These are phyloP conservation scores for Paralvinella palmiformis DNA, from an alignment of 1,140 invertebrate species.

Conservation along the genomic window DNA sequence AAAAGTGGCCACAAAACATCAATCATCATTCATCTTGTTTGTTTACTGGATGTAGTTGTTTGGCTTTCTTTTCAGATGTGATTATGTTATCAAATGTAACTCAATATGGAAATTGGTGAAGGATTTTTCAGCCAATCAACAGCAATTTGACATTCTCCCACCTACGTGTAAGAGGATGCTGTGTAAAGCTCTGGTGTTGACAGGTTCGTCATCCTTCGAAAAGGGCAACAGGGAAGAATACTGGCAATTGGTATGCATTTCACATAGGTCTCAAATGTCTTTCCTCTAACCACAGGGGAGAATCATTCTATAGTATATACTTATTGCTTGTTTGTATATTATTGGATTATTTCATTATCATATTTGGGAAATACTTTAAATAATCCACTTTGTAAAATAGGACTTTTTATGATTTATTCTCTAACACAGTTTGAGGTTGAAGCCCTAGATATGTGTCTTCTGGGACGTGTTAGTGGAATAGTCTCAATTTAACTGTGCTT, in stretches of 20 bases:
- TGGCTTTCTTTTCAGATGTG: constrained; percentile 1
- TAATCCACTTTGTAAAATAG: too few species aligned
- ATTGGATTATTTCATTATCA: too few species aligned
- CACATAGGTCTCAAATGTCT: too few species aligned
- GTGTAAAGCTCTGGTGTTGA: constrained; percentile 49
- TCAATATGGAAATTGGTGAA: constrained; percentile 44
- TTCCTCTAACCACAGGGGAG: constrained; percentile 32
- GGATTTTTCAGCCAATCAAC: constrained; percentile 38
- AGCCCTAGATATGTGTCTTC: too few species aligned
- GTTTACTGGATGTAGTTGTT: too few species aligned
- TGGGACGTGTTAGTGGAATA: too few species aligned
- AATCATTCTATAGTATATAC: neutral
- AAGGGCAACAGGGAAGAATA: constrained; percentile 35
- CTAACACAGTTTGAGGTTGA: too few species aligned
- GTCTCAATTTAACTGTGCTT: too few species aligned
- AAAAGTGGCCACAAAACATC: too few species aligned
- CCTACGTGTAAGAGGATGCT: constrained; percentile 42
- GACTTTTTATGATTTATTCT: too few species aligned
- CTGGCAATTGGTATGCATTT: constrained; percentile 43
- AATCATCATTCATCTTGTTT: too few species aligned
- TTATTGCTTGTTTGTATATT: constrained; percentile 5
- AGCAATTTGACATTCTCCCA: constrained; percentile 40
- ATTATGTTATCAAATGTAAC: constrained; percentile 41
- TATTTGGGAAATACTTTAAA: too few species aligned
- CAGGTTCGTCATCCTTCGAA: constrained; percentile 38